Percentiles rank a stretch among this genome's conserved stretches.
phyloP scores from a whole-genome alignment of 2,888 invertebrate species.

The Iphiclides podalirius region DNA sequence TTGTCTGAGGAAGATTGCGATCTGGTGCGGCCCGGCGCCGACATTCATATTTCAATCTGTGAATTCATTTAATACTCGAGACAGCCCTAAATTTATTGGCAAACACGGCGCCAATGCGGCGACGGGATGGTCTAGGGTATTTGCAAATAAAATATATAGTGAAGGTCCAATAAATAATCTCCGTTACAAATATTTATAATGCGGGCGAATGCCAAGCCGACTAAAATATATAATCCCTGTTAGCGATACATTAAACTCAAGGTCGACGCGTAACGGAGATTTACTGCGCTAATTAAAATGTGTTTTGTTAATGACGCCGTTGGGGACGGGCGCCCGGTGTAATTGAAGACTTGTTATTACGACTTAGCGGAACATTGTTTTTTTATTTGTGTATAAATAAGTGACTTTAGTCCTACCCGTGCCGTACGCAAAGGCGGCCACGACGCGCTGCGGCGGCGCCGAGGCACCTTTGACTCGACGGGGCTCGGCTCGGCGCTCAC shows the following conservation, averaged over 20 bases:
- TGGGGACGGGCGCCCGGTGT: conserved; percentile 18
- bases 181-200: conserved; percentile 17
- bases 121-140: conserved; percentile 56
- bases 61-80: conserved; percentile 72
- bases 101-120: conserved; percentile 67
- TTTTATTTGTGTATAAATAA: conserved; percentile 1
- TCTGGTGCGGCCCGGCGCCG: conserved; percentile 64
- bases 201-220: conserved; percentile 14
- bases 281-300: conserved; percentile 2
- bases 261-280: conserved; percentile 10
- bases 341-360: neutral
- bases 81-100: conserved; percentile 76
- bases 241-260: conserved; percentile 18
- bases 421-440: conserved; percentile 33
- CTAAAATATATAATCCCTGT: conserved; percentile 17
- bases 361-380: conserved; percentile 6
- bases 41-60: conserved; percentile 68
- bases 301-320: conserved; percentile 37
- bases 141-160: conserved; percentile 21
- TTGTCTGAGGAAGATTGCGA: conserved; percentile 58
- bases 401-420: conserved; percentile 5
- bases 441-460: conserved; percentile 40
- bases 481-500: conserved; percentile 46
- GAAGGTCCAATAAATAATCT: conserved; percentile 21
- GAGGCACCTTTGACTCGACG: conserved; percentile 60